A percentile compares a stretch with the other conserved stretches of the same genome.
These are phyloP conservation scores for Leucophenga montana DNA, from an alignment of 2,888 invertebrate genomes.

Conservation along the genomic window DNA sequence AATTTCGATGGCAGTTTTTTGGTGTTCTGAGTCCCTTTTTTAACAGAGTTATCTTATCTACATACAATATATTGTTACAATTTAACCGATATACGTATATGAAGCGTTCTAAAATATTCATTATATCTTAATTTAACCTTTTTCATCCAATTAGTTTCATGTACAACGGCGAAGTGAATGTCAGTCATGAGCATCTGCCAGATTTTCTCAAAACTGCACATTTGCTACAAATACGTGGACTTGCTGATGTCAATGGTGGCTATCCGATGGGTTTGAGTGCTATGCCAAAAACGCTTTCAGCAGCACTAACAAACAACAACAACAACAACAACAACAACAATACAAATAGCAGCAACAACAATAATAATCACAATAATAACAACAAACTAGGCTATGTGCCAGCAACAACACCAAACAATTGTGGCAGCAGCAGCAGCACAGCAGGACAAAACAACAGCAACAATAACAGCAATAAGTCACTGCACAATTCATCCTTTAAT, in stretches of 20 bases:
- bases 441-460: conserved; percentile 40
- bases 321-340: conserved; percentile 55
- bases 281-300: conserved; percentile 55
- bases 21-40: no score
- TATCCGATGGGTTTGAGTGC: conserved; percentile 44
- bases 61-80: neutral
- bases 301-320: conserved; percentile 55
- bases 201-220: conserved; percentile 91
- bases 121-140: conserved; percentile 14
- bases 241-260: conserved; percentile 82
- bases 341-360: conserved; percentile 44
- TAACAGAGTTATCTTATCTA: no score
- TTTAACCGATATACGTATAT: neutral
- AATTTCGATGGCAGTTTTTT: no score
- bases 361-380: conserved; percentile 38
- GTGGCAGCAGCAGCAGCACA: no score
- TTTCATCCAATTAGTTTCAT: conserved; percentile 88
- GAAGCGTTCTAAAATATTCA: no score
- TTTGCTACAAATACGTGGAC: conserved; percentile 88
- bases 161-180: conserved; percentile 94
- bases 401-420: conserved; percentile 54
- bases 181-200: conserved; percentile 88
- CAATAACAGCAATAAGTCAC: conserved; percentile 33
- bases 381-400: conserved; percentile 36
- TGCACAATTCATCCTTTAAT: conserved; percentile 54